phyloP scores from a whole-genome alignment of 2,888 invertebrate genomes.

The Andrena chrysosceles region DNA sequence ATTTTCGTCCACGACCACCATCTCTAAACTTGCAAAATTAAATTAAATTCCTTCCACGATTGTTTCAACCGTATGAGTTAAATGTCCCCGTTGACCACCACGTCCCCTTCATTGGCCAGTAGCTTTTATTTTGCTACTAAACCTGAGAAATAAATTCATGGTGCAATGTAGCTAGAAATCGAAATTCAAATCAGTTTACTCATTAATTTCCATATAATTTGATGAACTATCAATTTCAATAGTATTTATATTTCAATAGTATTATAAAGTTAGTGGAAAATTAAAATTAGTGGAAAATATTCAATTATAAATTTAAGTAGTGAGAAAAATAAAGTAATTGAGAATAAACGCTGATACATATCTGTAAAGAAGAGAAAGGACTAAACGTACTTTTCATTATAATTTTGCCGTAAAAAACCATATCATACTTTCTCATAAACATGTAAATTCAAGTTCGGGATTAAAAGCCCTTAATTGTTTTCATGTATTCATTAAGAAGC shows the following conservation, averaged over 20 bases:
- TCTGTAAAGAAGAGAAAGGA: not conserved
- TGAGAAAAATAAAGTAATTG: too few relatives aligned
- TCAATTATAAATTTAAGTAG: not conserved
- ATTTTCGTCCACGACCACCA: not conserved
- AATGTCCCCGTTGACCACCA: not conserved
- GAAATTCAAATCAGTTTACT: not conserved
- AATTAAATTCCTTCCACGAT: not conserved
- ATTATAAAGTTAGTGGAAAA: too few relatives aligned
- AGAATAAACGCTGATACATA: not conserved
- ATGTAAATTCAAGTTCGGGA: too few relatives aligned
- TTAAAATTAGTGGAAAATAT: not conserved
- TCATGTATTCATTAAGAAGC: not conserved
- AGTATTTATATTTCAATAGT: not conserved
- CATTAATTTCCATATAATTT: not conserved
- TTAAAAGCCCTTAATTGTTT: not conserved
- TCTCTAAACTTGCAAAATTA: not conserved
- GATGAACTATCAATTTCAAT: not conserved
- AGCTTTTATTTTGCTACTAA: not conserved
- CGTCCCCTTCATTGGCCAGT: not conserved
- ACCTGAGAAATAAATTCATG: not conserved
- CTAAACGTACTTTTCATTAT: not conserved
- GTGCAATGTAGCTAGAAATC: not conserved
- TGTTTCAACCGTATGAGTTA: not conserved
- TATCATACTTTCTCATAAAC: too few relatives aligned
- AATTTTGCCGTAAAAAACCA: too few relatives aligned